A percentile compares a stretch with the other conserved stretches of the same genome.
Evolutionary conservation across 2,797 vertebrate species (phyloP).

Genomic region (Acomys russatus): DNA sequence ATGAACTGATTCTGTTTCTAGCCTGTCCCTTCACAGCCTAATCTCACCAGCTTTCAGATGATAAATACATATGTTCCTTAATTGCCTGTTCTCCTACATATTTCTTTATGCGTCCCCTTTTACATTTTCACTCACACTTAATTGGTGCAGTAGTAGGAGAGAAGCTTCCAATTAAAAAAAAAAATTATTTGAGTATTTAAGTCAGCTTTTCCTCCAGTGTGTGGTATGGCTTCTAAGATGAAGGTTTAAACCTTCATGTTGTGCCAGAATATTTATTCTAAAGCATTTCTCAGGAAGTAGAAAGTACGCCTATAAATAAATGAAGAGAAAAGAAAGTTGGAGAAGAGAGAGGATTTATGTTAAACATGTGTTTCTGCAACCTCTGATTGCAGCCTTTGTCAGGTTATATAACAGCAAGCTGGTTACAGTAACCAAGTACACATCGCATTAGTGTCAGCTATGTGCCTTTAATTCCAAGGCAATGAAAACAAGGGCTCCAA

Average conservation of each 20-base stretch:
- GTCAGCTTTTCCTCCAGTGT: slow-evolving; percentile 11
- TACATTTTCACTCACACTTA: not conserved
- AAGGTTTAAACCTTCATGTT: slow-evolving; percentile 32
- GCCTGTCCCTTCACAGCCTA: slow-evolving; percentile 40
- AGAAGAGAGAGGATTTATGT: slow-evolving; percentile 32
- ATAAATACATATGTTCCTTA: slow-evolving; percentile 49
- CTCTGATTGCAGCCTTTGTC: slow-evolving; percentile 36
- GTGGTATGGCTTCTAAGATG: slow-evolving; percentile 32
- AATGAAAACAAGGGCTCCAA: slow-evolving; percentile 20
- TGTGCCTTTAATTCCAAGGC: slow-evolving; percentile 29
- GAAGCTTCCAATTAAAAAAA: slow-evolving; percentile 50
- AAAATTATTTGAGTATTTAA: slow-evolving; percentile 48
- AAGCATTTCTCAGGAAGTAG: slow-evolving; percentile 59
- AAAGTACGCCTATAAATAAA: slow-evolving; percentile 68
- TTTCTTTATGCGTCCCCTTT: not conserved
- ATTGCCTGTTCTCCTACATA: slow-evolving; percentile 15
- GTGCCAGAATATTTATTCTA: slow-evolving; percentile 64
- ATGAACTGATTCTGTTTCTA: slow-evolving; percentile 20
- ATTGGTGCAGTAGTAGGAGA: not conserved
- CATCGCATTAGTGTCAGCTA: not conserved
- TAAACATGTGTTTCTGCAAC: slow-evolving; percentile 26
- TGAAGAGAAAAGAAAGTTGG: slow-evolving; percentile 60
- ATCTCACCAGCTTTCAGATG: slow-evolving; percentile 44
- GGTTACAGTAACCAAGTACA: slow-evolving; percentile 16
- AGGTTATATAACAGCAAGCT: not conserved